A percentile compares a stretch with the other conserved stretches of the same genome.
phyloP scores from a whole-genome alignment of 1,140 invertebrate genomes.

The Neodiprion fabricii region DNA sequence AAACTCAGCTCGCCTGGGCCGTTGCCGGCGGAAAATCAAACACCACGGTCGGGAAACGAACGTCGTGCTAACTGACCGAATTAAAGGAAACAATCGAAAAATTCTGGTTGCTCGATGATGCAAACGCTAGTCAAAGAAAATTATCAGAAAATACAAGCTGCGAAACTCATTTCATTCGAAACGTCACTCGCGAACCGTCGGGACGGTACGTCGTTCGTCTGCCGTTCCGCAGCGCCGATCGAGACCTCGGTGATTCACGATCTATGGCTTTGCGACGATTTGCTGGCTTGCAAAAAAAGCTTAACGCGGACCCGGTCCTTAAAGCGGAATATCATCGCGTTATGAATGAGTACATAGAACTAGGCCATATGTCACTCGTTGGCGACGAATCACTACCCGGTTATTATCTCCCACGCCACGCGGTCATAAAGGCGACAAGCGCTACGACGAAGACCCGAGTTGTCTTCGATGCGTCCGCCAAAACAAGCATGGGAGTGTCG shows the following conservation, averaged over 20 bases:
- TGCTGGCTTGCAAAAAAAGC: conserved; percentile 15
- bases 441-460: conserved; percentile 31
- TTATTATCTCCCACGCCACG: conserved; percentile 32
- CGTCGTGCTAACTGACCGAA: background rate
- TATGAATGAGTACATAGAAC: conserved; percentile 35
- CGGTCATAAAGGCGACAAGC: conserved; percentile 26
- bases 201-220: conserved; percentile 30
- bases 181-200: background rate
- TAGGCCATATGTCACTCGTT: conserved; percentile 31
- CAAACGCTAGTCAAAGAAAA: background rate
- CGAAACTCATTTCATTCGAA: conserved; percentile 12
- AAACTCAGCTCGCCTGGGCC: background rate
- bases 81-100: conserved; percentile 17
- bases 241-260: conserved; percentile 22
- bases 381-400: background rate
- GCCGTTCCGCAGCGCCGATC: conserved; percentile 21
- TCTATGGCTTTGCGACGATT: conserved; percentile 23
- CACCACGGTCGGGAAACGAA: background rate
- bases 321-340: conserved; percentile 22
- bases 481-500: conserved; percentile 17
- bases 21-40: conserved; percentile 16
- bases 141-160: background rate
- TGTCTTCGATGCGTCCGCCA: conserved; percentile 27
- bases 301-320: conserved; percentile 19
- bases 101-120: conserved; percentile 28